phyloP scores from a whole-genome alignment of 2,888 invertebrate species.

The Serripes groenlandicus region DNA sequence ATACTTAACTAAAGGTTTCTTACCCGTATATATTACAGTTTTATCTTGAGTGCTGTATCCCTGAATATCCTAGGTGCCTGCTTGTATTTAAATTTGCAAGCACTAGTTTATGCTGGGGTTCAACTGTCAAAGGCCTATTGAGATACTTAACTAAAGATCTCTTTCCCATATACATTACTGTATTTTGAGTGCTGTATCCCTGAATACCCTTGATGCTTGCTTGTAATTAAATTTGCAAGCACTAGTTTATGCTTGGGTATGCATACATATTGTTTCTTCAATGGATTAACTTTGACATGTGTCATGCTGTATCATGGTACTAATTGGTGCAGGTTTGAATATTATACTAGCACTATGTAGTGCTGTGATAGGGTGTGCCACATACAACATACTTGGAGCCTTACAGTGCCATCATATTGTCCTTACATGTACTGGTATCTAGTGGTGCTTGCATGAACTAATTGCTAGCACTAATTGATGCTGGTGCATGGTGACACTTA shows the following conservation, averaged over 20 bases:
- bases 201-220: too few species aligned
- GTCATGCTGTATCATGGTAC: neutral
- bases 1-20: too few species aligned
- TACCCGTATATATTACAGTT: too few species aligned
- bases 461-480: constrained; percentile 34
- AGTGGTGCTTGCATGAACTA: constrained; percentile 3
- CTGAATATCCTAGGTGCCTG: constrained; percentile 9
- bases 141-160: too few species aligned
- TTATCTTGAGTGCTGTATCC: too few species aligned
- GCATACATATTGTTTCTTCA: too few species aligned
- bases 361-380: constrained; percentile 6
- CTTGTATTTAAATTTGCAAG: constrained; percentile 1
- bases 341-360: constrained; percentile 9
- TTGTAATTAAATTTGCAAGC: too few species aligned
- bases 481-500: constrained; percentile 27
- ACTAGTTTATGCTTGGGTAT: too few species aligned
- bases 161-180: too few species aligned
- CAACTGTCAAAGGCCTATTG: neutral
- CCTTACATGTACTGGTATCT: constrained; percentile 9
- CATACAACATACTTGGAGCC: neutral
- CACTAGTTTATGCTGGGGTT: constrained; percentile 26
- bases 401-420: neutral
- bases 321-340: constrained; percentile 5
- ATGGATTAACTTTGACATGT: too few species aligned
- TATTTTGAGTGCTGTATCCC: too few species aligned